Base-by-base conservation (phyloP, 1,140 invertebrate genomes). In the Drosophila santomea region DNA sequence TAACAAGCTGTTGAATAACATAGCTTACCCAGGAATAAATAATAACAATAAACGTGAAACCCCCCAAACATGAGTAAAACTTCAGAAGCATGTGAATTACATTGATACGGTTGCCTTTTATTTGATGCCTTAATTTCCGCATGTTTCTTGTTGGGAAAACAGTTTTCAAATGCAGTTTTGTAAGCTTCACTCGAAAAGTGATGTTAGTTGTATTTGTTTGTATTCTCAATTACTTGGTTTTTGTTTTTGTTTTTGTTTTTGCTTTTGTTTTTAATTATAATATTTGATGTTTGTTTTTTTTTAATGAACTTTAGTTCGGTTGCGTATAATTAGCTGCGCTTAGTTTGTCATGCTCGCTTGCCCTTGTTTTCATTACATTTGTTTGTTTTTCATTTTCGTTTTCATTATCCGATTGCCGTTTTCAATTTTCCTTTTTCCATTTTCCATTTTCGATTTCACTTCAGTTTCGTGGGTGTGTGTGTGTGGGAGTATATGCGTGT, bases 41-140 rank as follows among this genome's bases (percentile, higher is more conserved):
- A 43, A 3, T 43, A 17, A 15, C 43, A 15, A 17, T 17, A 17
- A 17, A 17, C 1, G 2, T 38, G 3, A 12, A 38, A 12, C 10
- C 20, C 7, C n/a, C 2, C 2, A 11, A 32, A 39, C 43, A 45
- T n/a, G 48, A 73, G 54, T 76, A 43, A 57, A 63, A 38, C 14
- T 32, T 64, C 28, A 48, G 36, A 35, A 38, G 11, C 12, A 35
- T 20, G 35, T 44, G 36, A 41, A 48, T 63, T 88, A 89, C 83
- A 88, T 77, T 88, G 75, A 88, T 88, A 83, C 57, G 74, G 60
- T 79, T 83, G 83, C 83, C 72, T 83, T 88, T 89, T 89, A 88
- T 89, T 86, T 69, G 43, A 88, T 89, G 79, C 67, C 67, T 77
- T 79, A 88, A 79, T 64, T 80, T 83, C 45, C 59, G 83, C 60